Percentiles rank a stretch among this genome's conserved stretches.
Conservation (phyloP, 2,888 invertebrate genomes). For the Andrena haemorrhoa region DNA sequence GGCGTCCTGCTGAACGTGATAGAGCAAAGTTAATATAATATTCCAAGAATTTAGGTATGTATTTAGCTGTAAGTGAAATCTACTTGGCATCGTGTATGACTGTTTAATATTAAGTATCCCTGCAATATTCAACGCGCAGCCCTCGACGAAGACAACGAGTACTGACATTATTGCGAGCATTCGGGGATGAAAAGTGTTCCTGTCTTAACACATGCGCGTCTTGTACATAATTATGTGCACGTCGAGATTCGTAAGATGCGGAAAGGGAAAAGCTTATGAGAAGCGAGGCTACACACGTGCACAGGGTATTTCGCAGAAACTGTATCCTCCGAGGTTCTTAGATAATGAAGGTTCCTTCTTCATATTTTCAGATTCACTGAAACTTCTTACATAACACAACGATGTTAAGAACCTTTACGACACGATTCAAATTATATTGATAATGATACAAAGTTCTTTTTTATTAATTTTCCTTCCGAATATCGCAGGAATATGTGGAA, state of each 20-base stretch:
- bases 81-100: background rate
- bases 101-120: constrained; percentile 32
- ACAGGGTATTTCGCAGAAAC: background rate
- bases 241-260: constrained; percentile 8
- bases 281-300: background rate
- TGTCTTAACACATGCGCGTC: constrained; percentile 17
- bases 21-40: constrained; percentile 14
- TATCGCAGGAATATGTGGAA: background rate
- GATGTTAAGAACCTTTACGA: background rate
- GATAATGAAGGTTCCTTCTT: background rate
- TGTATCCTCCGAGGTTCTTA: background rate
- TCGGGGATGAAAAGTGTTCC: constrained; percentile 46
- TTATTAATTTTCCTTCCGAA: background rate
- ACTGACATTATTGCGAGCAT: constrained; percentile 46
- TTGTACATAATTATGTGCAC: constrained; percentile 14
- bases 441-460: too few relatives aligned
- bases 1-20: background rate
- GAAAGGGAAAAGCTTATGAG: constrained; percentile 11
- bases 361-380: constrained; percentile 4
- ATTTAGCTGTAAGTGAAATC: background rate
- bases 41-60: background rate
- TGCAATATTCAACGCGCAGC: constrained; percentile 20
- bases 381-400: background rate
- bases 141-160: constrained; percentile 26
- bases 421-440: background rate